Conservation (phyloP, 2,113 vertebrate genomes). For the Syngnathus floridae region DNA sequence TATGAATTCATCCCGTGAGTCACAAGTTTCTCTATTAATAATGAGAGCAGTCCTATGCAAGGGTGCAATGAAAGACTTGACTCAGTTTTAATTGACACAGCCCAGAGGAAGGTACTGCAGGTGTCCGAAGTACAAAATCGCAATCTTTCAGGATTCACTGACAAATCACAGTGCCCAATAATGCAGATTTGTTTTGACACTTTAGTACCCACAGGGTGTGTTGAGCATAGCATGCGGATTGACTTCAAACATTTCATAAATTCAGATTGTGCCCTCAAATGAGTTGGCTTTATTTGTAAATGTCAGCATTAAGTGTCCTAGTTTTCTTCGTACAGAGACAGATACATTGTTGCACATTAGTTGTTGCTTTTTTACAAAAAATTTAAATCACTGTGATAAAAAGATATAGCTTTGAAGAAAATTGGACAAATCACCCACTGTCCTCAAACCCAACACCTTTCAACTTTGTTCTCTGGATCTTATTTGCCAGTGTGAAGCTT, state of each 20-base stretch:
- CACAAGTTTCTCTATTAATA: not conserved
- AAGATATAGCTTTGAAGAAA: not conserved
- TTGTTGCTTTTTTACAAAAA: not conserved
- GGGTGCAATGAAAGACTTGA: not conserved
- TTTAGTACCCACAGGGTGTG: not conserved
- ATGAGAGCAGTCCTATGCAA: not conserved
- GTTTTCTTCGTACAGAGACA: not conserved
- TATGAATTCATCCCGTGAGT: not conserved
- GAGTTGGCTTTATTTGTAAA: not conserved
- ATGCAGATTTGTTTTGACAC: not conserved
- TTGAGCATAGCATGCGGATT: not conserved
- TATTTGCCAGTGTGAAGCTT: conserved; percentile 2
- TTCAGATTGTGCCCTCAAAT: too few species aligned
- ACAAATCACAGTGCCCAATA: not conserved
- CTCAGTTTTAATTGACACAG: not conserved
- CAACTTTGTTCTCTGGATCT: conserved; percentile 1
- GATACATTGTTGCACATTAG: not conserved
- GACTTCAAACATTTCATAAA: not conserved
- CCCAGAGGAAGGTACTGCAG: not conserved
- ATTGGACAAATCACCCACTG: conserved; percentile 6
- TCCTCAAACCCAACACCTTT: not conserved
- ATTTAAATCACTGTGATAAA: not conserved
- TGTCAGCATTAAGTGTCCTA: too few species aligned
- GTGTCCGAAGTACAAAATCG: not conserved
- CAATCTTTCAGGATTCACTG: not conserved